A percentile compares a stretch with the other conserved stretches of the same genome.
Conservation (phyloP, 2,888 invertebrate species). For the Cyrtodaria siliqua region DNA sequence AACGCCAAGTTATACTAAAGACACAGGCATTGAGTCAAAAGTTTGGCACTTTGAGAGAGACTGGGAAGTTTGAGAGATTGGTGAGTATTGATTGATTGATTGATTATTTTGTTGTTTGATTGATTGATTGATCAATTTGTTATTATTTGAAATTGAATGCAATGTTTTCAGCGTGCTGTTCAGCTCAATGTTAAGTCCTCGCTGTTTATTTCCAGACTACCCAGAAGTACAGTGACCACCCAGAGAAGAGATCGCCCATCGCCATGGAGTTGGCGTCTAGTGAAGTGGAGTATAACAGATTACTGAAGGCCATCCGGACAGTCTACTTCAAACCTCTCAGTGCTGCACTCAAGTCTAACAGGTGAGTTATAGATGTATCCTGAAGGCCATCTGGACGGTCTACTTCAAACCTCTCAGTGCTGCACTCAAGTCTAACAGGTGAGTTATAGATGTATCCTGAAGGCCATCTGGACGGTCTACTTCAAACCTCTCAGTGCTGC, state of each 20-base stretch:
- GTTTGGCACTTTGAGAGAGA: conserved; percentile 72
- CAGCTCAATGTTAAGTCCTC: too few species aligned
- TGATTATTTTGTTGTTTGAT: too few species aligned
- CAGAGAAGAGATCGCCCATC: conserved; percentile 81
- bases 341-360: conserved; percentile 81
- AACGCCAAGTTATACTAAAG: conserved; percentile 48
- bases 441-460: too few species aligned
- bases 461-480: too few species aligned
- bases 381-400: too few species aligned
- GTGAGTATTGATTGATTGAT: too few species aligned
- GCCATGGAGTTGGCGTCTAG: conserved; percentile 82
- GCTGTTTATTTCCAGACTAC: conserved; percentile 77
- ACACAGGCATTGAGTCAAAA: conserved; percentile 69
- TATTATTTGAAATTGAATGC: too few species aligned
- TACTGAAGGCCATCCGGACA: conserved; percentile 76
- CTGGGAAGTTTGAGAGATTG: conserved; percentile 72
- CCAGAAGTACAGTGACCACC: conserved; percentile 74
- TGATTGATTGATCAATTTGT: too few species aligned
- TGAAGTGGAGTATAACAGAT: conserved; percentile 81
- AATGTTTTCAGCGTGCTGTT: too few species aligned
- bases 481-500: too few species aligned
- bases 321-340: conserved; percentile 82
- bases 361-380: conserved; percentile 63
- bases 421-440: too few species aligned
- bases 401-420: too few species aligned